phyloP scores from a whole-genome alignment of 2,888 invertebrate genomes.

The Cyclophora punctaria region DNA sequence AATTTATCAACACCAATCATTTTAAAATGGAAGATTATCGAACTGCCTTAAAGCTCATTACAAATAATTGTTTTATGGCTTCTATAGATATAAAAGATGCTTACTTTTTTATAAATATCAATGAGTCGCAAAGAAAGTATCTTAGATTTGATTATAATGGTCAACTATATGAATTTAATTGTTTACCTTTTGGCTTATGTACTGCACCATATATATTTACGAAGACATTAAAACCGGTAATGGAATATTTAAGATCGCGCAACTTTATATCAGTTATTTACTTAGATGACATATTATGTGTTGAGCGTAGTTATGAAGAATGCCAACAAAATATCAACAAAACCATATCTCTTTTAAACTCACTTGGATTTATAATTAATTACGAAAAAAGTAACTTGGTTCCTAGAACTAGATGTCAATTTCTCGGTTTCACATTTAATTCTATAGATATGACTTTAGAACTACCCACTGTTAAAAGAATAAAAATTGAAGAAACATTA shows the following conservation, averaged over 20 bases:
- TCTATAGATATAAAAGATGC: neutral
- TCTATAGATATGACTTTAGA: conserved; percentile 1
- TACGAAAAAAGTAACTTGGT: conserved; percentile 8
- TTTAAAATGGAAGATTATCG: neutral
- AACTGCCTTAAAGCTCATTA: neutral
- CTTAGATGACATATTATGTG: conserved; percentile 1
- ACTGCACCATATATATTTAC: neutral
- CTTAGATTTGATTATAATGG: neutral
- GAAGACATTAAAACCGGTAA: conserved; percentile 1
- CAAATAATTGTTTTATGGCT: neutral
- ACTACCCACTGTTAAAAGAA: conserved; percentile 8
- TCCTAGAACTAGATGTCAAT: conserved; percentile 7
- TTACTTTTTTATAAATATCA: too few species aligned
- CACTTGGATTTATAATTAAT: conserved; percentile 10
- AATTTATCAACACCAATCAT: neutral
- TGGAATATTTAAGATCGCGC: neutral
- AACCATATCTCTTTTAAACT: neutral
- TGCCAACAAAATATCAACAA: neutral
- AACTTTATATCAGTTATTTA: neutral
- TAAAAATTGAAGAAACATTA: conserved; percentile 4
- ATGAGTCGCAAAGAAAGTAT: neutral
- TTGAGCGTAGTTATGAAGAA: neutral
- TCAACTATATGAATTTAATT: neutral
- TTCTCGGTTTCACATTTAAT: conserved; percentile 11
- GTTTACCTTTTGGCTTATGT: neutral